Base-by-base conservation (phyloP, 2,888 invertebrate genomes). In the Drosophila nr. medialis region DNA sequence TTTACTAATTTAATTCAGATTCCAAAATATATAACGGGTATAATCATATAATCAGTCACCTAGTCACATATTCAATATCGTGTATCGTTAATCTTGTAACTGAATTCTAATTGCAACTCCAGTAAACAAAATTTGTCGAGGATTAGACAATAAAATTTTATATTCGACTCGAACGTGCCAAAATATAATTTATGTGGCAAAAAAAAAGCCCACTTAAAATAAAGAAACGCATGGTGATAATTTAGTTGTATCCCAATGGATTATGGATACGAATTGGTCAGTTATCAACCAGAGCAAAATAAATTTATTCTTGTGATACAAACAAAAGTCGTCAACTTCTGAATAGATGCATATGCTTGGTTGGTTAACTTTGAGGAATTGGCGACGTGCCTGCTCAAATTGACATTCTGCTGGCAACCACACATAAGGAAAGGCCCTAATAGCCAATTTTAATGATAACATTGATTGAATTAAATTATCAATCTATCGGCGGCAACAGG, bases 391-490 rank as follows among this genome's bases (percentile, higher is more conserved):
- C 65, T 64, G 68, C 34, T 42, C 42, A 60, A 82, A 79, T 74
- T 74, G 79, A 81, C 79, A 74, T 76, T 75, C 67, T 54, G 54
- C 61, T 34, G 42, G 38, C 38, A 18, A 49, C 65, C 73, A 61
- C 69, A 61, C 67, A 58, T n/a, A 55, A 27, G 49, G 27, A 55
- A 59, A 30, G 45, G 42, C 18, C 56, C 68, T 58, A 67, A 67
- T 50, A 75, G 75, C 72, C 76, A 80, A 77, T 81, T 85, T 86
- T 86, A 88, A 84, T 89, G 86, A 77, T 84, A 81, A 72, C 75
- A 73, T 49, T 81, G 72, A 89, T 86, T 86, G 84, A 86, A 86
- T 86, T 86, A 89, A 89, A 86, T 86, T 89, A 86, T 89, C 86
- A 87, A 87, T 85, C 85, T 75, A 82, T 78, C 54, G 80, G 27